These are phyloP conservation scores for Parnassius glacialis DNA, from an alignment of 2,888 invertebrate genomes.

Conservation along the genomic window DNA sequence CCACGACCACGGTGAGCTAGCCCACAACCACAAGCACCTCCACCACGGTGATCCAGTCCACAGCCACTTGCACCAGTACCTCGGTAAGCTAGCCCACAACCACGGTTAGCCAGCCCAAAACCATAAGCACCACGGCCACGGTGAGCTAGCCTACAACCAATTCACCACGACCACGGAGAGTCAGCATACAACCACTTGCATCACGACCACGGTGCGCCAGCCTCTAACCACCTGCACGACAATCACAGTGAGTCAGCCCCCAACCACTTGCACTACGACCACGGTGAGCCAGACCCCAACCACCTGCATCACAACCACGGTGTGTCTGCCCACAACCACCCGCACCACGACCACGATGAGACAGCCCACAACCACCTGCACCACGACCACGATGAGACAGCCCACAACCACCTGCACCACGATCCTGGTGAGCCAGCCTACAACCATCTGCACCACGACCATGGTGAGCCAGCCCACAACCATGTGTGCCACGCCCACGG, in stretches of 20 bases:
- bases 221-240: not conserved
- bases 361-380: conserved; percentile 59
- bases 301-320: conserved; percentile 73
- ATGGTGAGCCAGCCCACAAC: conserved; percentile 26
- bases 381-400: conserved; percentile 64
- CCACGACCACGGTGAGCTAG: conserved; percentile 18
- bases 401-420: conserved; percentile 1
- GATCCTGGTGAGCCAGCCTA: not conserved
- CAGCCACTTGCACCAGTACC: too few species aligned
- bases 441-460: conserved; percentile 1
- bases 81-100: conserved; percentile 50
- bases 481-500: conserved; percentile 21
- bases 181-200: conserved; percentile 73
- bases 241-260: conserved; percentile 75
- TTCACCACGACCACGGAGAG: not conserved
- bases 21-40: conserved; percentile 59
- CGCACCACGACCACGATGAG: not conserved
- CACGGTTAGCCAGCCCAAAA: conserved; percentile 58
- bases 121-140: conserved; percentile 73
- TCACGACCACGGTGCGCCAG: conserved; percentile 27
- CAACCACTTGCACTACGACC: conserved; percentile 85
- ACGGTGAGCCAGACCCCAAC: conserved; percentile 90
- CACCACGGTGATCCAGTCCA: conserved; percentile 73
- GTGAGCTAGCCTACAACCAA: conserved; percentile 48
- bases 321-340: conserved; percentile 30